Percentiles rank a stretch among this genome's conserved stretches.
Conservation (phyloP, 1,140 invertebrate genomes). For the Polypedilum vanderplanki region DNA sequence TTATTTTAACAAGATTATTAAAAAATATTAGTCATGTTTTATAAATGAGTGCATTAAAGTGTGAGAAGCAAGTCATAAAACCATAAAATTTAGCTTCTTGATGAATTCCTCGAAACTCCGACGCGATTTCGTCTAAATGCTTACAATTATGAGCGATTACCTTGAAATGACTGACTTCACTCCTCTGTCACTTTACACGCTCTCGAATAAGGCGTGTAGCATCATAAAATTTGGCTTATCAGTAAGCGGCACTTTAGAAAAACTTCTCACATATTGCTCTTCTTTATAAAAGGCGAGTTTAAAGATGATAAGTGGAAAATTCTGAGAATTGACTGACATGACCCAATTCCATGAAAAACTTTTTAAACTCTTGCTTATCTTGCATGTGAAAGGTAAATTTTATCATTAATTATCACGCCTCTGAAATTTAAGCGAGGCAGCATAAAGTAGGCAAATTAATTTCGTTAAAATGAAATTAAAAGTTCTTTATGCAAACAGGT, state of each 20-base stretch:
- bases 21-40: neutral
- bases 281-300: no score
- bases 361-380: neutral
- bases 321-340: neutral
- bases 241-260: no score
- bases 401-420: slow-evolving; percentile 18
- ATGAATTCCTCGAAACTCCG: neutral
- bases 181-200: neutral
- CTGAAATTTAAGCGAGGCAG: neutral
- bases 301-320: no score
- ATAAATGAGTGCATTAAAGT: neutral
- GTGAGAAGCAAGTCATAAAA: slow-evolving; percentile 1
- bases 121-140: neutral
- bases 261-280: no score
- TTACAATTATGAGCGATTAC: slow-evolving; percentile 3
- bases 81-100: neutral
- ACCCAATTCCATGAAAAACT: slow-evolving; percentile 12
- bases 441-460: slow-evolving; percentile 25
- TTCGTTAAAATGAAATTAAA: neutral
- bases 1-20: neutral
- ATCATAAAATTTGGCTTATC: neutral
- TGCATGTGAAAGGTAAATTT: slow-evolving; percentile 12
- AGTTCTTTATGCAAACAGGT: neutral
- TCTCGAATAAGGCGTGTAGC: neutral
- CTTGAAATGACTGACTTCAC: neutral